Evolutionary conservation across 2,113 vertebrate genomes (phyloP).

Genomic region (Caranx melampygus): DNA sequence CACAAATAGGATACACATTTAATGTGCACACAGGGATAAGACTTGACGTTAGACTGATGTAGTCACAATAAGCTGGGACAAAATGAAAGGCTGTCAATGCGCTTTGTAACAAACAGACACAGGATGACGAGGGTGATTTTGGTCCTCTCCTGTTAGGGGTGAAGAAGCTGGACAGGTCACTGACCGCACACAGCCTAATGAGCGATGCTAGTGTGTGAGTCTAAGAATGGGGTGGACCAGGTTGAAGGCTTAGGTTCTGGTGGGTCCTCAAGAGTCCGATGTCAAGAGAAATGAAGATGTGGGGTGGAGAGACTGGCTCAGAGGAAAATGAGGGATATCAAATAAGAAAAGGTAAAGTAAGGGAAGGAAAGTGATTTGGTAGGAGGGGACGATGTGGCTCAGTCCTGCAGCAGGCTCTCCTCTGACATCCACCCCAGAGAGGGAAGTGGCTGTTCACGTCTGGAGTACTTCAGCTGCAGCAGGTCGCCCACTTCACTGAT

Average conservation of each 20-base stretch:
- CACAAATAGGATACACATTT: conserved; percentile 67
- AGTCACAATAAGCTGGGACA: conserved; percentile 54
- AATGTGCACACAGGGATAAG: conserved; percentile 54
- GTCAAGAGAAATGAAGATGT: neutral
- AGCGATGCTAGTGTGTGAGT: neutral
- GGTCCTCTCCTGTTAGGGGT: conserved; percentile 1
- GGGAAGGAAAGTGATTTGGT: neutral
- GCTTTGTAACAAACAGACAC: conserved; percentile 10
- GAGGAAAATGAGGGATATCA: neutral
- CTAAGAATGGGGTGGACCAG: neutral
- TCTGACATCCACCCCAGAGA: conserved; percentile 89
- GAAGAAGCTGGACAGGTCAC: conserved; percentile 6
- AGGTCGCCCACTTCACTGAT: conserved; percentile 94
- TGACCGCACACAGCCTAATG: neutral
- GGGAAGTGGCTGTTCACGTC: conserved; percentile 81
- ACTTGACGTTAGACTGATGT: conserved; percentile 47
- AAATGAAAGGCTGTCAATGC: conserved; percentile 20
- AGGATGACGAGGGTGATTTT: conserved; percentile 9
- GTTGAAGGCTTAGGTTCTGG: conserved; percentile 33
- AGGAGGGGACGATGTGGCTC: conserved; percentile 26
- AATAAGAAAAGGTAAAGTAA: neutral
- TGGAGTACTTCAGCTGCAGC: conserved; percentile 94
- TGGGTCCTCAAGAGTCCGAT: conserved; percentile 2
- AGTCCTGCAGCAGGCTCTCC: conserved; percentile 91
- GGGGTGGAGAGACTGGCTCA: conserved; percentile 19